A percentile compares a stretch with the other conserved stretches of the same genome.
Evolutionary conservation across 2,888 invertebrate species (phyloP).

Genomic region (Heliconius erato): DNA sequence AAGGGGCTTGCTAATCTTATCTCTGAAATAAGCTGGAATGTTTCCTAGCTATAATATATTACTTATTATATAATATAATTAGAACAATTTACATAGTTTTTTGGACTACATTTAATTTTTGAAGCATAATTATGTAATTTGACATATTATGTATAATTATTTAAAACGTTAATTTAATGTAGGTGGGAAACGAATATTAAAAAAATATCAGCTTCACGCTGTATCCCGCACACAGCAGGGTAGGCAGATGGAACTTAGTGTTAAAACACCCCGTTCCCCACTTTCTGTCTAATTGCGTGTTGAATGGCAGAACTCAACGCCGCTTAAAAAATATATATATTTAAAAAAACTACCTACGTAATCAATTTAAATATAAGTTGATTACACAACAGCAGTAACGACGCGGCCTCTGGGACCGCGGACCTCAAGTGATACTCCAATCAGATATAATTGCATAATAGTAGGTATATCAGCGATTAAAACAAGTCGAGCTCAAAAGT

Average conservation of each 20-base stretch:
- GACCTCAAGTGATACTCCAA: constrained; percentile 29
- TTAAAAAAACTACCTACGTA: neutral
- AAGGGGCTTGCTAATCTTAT: constrained; percentile 65
- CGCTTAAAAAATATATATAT: too few relatives aligned
- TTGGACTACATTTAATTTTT: neutral
- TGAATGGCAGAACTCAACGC: too few relatives aligned
- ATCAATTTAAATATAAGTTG: constrained; percentile 11
- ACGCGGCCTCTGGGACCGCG: constrained; percentile 23
- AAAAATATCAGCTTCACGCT: neutral
- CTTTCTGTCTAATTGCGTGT: too few relatives aligned
- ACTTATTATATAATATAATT: neutral
- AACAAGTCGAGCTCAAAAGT: constrained; percentile 21
- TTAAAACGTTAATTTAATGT: neutral
- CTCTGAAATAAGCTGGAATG: constrained; percentile 77
- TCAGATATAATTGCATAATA: constrained; percentile 27
- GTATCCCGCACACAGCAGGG: too few relatives aligned
- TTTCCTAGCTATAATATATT: constrained; percentile 47
- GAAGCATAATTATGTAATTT: neutral
- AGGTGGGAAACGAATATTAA: neutral
- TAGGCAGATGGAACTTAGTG: too few relatives aligned
- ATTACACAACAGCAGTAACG: constrained; percentile 17
- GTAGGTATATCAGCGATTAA: constrained; percentile 17
- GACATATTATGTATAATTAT: neutral
- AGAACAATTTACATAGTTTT: neutral
- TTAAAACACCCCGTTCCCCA: too few relatives aligned